A percentile compares a stretch with the other conserved stretches of the same genome.
Evolutionary conservation across 2,797 vertebrate genomes (phyloP).

Genomic region (Synaphobranchus kaupii): DNA sequence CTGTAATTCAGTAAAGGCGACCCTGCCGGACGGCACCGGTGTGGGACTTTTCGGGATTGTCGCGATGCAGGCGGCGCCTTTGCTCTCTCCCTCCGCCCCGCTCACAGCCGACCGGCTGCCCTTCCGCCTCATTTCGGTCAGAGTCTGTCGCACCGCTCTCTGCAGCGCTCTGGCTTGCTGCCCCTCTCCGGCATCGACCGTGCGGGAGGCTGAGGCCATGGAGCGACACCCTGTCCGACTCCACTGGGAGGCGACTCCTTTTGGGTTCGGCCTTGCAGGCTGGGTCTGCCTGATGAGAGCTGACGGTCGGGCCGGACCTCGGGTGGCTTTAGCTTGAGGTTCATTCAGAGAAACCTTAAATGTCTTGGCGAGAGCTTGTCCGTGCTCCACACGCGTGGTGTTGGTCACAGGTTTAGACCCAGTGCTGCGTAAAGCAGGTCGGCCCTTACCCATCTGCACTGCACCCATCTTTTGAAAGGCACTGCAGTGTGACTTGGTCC

Average conservation of each 20-base stretch:
- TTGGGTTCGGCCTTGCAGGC: not conserved
- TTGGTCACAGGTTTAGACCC: constrained; percentile 33
- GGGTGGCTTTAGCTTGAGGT: constrained; percentile 12
- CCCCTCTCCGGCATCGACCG: not conserved
- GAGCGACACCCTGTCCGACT: not conserved
- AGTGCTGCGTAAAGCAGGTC: not conserved
- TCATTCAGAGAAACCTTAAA: not conserved
- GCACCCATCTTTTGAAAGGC: constrained; percentile 3
- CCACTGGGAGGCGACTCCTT: not conserved
- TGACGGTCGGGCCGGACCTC: not conserved
- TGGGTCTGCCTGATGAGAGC: constrained; percentile 9
- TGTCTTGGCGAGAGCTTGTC: not conserved
- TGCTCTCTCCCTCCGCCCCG: not conserved
- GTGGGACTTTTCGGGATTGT: not conserved
- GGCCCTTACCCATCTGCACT: constrained; percentile 9
- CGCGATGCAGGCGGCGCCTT: too few species aligned
- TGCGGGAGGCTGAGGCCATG: not conserved
- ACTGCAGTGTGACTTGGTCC: not conserved
- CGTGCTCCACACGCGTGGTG: constrained; percentile 7
- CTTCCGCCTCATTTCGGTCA: constrained; percentile 27
- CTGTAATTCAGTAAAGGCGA: not conserved
- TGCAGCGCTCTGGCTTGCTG: constrained; percentile 22
- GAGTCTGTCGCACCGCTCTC: not conserved
- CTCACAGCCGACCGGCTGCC: not conserved
- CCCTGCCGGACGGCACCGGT: not conserved